Evolutionary conservation across 2,113 vertebrate species (phyloP).

Genomic region (Upupa epops): DNA sequence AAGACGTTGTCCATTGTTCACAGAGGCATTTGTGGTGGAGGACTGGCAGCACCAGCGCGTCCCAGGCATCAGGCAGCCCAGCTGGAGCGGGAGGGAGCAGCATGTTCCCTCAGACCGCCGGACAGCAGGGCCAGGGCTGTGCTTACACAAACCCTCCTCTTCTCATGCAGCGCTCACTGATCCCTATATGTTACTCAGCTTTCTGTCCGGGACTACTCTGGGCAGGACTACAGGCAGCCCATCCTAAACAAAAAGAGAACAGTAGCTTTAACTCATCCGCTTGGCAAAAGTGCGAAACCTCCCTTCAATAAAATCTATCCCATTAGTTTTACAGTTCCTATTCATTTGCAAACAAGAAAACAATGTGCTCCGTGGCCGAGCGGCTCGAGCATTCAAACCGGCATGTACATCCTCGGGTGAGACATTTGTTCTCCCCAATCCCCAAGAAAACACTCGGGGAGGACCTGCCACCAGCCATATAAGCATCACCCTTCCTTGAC

Average conservation of each 20-base stretch:
- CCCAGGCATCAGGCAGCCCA: not conserved
- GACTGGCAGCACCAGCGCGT: not conserved
- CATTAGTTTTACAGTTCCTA: not conserved
- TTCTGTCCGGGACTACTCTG: not conserved
- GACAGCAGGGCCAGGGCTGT: not conserved
- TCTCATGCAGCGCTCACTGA: not conserved
- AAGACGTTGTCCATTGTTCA: not conserved
- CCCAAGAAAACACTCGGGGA: not conserved
- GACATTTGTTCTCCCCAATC: not conserved
- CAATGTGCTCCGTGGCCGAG: not conserved
- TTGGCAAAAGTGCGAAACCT: not conserved
- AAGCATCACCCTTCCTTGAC: not conserved
- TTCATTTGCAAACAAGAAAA: not conserved
- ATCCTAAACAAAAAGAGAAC: not conserved
- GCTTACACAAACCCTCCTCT: accelerated
- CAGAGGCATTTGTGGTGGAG: not conserved
- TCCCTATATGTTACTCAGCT: accelerated
- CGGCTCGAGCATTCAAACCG: not conserved
- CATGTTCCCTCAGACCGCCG: accelerated
- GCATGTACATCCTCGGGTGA: accelerated
- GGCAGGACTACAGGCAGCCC: not conserved
- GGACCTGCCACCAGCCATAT: not conserved
- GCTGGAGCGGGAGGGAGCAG: not conserved
- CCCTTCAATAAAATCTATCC: not conserved
- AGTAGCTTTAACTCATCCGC: not conserved